These are phyloP conservation scores for Rhyacichthys aspro DNA, from an alignment of 2,797 vertebrate genomes.

Conservation along the genomic window DNA sequence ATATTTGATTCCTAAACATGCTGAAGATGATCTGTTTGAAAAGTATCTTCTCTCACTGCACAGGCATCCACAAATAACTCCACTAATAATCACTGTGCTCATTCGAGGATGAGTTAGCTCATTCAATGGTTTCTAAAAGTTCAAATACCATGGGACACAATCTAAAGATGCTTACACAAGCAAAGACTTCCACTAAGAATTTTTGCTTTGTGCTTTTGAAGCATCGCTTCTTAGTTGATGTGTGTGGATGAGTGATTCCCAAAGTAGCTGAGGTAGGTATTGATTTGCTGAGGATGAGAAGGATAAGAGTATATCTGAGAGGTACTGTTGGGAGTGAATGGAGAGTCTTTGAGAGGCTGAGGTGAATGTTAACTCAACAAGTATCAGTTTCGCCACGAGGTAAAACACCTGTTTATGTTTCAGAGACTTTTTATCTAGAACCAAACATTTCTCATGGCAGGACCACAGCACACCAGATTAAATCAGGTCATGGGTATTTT, in stretches of 20 bases:
- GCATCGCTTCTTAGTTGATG: constrained; percentile 58
- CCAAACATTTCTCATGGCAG: constrained; percentile 32
- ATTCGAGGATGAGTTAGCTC: constrained; percentile 29
- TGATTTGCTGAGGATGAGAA: constrained; percentile 71
- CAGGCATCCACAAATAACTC: constrained; percentile 8
- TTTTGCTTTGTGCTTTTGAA: constrained; percentile 61
- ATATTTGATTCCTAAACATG: constrained; percentile 21
- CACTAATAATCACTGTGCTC: constrained; percentile 8
- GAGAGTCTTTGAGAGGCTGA: constrained; percentile 47
- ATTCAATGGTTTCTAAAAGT: too few species aligned
- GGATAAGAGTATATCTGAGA: constrained; percentile 64
- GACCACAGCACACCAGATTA: not conserved
- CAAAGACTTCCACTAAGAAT: constrained; percentile 63
- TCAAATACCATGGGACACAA: constrained; percentile 37
- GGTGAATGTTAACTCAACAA: constrained; percentile 58
- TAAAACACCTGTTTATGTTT: constrained; percentile 47
- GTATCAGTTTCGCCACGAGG: constrained; percentile 41
- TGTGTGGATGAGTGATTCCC: constrained; percentile 67
- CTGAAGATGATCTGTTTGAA: constrained; percentile 24
- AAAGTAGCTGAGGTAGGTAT: constrained; percentile 72
- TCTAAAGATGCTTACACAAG: constrained; percentile 51
- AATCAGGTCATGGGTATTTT: too few species aligned
- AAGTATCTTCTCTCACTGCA: constrained; percentile 13
- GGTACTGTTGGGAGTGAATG: constrained; percentile 52
- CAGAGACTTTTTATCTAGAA: constrained; percentile 34